Evolutionary conservation across 2,888 invertebrate genomes (phyloP).

Genomic region (Phragmatobia fuliginosa): DNA sequence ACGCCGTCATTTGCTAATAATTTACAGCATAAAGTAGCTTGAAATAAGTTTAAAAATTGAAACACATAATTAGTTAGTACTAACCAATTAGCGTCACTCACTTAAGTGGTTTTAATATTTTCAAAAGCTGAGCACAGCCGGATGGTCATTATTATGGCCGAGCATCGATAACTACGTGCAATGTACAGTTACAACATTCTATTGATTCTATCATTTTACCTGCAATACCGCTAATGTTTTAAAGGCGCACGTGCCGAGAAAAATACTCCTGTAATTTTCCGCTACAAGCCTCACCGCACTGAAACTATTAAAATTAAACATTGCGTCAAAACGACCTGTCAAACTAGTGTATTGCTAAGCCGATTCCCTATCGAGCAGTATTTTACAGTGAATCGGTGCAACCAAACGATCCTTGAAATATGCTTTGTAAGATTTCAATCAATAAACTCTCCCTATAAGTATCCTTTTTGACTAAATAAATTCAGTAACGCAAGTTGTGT

Average conservation of each 20-base stretch:
- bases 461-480: background rate
- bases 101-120: background rate
- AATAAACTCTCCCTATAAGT: background rate
- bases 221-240: slow-evolving; percentile 39
- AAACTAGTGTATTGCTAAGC: slow-evolving; percentile 33
- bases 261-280: slow-evolving; percentile 63
- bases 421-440: background rate
- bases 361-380: slow-evolving; percentile 32
- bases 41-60: background rate
- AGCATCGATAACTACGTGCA: slow-evolving; percentile 31
- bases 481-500: slow-evolving; percentile 5
- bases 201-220: slow-evolving; percentile 58
- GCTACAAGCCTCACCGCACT: slow-evolving; percentile 66
- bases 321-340: slow-evolving; percentile 53
- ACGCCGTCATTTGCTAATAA: background rate
- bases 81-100: background rate
- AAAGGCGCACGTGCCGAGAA: slow-evolving; percentile 62
- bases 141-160: slow-evolving; percentile 54
- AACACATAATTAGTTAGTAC: background rate
- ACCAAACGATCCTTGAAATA: slow-evolving; percentile 12
- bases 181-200: slow-evolving; percentile 55
- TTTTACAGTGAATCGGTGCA: slow-evolving; percentile 21
- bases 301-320: slow-evolving; percentile 59
- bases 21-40: background rate
- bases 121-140: slow-evolving; percentile 12